Evolutionary conservation across 1,140 invertebrate species (phyloP).

Genomic region (Euura saliciscinereae): DNA sequence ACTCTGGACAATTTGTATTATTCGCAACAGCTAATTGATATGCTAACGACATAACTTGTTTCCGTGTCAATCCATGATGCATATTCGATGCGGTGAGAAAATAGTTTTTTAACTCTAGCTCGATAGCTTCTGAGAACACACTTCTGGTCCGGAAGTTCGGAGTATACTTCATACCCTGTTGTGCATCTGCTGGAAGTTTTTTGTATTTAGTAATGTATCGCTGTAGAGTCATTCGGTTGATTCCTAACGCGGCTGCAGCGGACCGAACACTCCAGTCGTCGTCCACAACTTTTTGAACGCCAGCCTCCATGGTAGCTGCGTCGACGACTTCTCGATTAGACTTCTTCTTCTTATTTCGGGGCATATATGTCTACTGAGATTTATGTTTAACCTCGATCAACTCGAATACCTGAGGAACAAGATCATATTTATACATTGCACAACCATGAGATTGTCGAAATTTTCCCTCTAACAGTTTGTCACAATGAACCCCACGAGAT

Average conservation of each 20-base stretch:
- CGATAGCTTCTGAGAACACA: slow-evolving; percentile 19
- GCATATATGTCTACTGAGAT: background rate
- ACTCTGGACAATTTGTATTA: slow-evolving; percentile 30
- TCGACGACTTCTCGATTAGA: background rate
- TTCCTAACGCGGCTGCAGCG: background rate
- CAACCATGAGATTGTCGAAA: background rate
- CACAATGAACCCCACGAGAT: too few relatives aligned
- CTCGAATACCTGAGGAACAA: slow-evolving; percentile 2
- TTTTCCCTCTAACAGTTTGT: too few relatives aligned
- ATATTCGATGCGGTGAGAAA: slow-evolving; percentile 37
- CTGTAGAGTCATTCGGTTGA: too few relatives aligned
- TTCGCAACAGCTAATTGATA: slow-evolving; percentile 43
- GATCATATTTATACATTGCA: background rate
- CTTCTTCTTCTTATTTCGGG: background rate
- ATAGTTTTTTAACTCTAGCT: slow-evolving; percentile 33
- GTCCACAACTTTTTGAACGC: background rate
- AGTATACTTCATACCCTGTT: too few relatives aligned
- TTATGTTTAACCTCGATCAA: background rate
- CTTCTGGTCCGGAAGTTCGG: too few relatives aligned
- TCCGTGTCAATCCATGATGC: slow-evolving; percentile 42
- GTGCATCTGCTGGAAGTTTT: too few relatives aligned
- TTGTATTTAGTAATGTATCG: too few relatives aligned
- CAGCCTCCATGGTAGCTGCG: background rate
- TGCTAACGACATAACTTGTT: slow-evolving; percentile 36
- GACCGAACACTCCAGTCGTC: background rate